Evolutionary conservation across 2,888 invertebrate genomes (phyloP).

Genomic region (Apamea epomidion): DNA sequence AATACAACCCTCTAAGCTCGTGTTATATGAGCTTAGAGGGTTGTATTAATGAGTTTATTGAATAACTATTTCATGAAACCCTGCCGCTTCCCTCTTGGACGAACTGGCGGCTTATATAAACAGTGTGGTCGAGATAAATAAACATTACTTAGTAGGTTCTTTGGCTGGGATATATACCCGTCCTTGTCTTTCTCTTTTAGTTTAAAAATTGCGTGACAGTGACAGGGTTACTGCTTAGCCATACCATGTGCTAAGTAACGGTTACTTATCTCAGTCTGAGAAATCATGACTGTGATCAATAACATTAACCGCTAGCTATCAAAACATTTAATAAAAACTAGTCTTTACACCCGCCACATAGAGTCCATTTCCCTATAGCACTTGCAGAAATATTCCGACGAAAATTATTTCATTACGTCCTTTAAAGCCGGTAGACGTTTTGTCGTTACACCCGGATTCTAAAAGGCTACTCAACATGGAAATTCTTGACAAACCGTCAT

Average conservation of each 20-base stretch:
- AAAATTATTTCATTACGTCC: not conserved
- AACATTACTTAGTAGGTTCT: not conserved
- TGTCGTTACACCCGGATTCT: not conserved
- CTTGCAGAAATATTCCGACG: not conserved
- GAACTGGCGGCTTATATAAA: not conserved
- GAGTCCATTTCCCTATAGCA: slow-evolving; percentile 4
- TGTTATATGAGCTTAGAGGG: no score
- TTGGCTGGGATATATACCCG: not conserved
- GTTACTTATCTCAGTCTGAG: not conserved
- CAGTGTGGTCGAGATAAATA: not conserved
- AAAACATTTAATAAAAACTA: slow-evolving; percentile 3
- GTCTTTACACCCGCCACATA: not conserved
- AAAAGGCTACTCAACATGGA: not conserved
- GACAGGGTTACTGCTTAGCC: not conserved
- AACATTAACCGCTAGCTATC: not conserved
- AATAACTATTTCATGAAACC: no score
- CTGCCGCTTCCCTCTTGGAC: not conserved
- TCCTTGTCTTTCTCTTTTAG: not conserved
- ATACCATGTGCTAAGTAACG: not conserved
- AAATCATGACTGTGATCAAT: slow-evolving; percentile 2
- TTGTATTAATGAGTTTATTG: no score
- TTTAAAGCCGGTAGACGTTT: not conserved
- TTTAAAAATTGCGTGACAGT: not conserved
- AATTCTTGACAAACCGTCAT: not conserved
- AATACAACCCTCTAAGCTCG: no score